Conservation (phyloP, 2,113 vertebrate species). For the Scomber japonicus region DNA sequence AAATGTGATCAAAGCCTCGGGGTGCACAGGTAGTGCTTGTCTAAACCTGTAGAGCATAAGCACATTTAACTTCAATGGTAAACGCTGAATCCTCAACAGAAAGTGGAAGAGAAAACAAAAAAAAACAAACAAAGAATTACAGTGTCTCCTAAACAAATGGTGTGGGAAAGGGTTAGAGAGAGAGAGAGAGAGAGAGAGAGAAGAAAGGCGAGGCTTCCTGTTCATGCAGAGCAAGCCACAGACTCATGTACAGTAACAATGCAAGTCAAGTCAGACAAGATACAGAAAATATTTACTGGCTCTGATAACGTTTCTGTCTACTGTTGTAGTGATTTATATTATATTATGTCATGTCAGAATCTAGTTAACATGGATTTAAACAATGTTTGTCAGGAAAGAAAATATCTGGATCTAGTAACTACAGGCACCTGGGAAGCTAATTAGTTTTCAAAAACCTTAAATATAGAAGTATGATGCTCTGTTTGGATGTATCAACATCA, state of each 20-base stretch:
- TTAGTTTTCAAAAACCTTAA: too few relatives aligned
- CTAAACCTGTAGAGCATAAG: constrained; percentile 61
- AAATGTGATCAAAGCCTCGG: constrained; percentile 68
- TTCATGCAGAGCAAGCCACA: background rate
- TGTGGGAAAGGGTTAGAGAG: background rate
- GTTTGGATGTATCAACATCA: background rate
- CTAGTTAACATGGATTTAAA: background rate
- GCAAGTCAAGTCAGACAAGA: background rate
- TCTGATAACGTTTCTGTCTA: background rate
- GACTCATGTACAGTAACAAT: constrained; percentile 4
- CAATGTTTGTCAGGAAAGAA: background rate
- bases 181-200: background rate
- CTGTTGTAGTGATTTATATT: constrained; percentile 22
- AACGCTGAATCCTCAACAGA: constrained; percentile 24
- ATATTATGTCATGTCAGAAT: background rate
- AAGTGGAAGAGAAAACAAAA: background rate
- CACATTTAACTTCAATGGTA: constrained; percentile 53
- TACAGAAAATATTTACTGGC: background rate
- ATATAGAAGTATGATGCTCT: too few relatives aligned
- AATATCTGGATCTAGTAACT: background rate
- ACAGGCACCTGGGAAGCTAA: too few relatives aligned
- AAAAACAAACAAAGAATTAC: constrained; percentile 4
- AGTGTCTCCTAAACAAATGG: constrained; percentile 34
- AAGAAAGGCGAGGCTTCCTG: background rate
- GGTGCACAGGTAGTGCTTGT: constrained; percentile 42